Percentiles rank a stretch among this genome's conserved stretches.
These are phyloP conservation scores for Achroia grisella DNA, from an alignment of 1,140 invertebrate species.

Conservation along the genomic window DNA sequence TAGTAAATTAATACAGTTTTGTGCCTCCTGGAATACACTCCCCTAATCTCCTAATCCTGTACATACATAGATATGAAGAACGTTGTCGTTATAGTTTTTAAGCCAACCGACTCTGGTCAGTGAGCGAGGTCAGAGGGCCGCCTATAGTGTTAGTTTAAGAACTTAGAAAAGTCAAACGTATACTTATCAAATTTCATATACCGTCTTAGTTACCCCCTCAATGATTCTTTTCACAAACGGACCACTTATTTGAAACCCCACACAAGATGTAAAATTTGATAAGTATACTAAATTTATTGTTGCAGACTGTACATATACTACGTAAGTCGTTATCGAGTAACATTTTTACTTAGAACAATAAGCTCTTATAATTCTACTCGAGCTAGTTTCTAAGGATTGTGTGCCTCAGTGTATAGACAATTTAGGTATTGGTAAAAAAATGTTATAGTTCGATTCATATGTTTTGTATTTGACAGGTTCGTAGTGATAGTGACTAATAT, in stretches of 20 bases:
- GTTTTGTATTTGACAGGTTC: too few species aligned
- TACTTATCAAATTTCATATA: not conserved
- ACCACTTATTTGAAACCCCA: too few species aligned
- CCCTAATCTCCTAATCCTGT: too few species aligned
- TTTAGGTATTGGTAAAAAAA: slow-evolving; percentile 27
- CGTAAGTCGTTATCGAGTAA: slow-evolving; percentile 19
- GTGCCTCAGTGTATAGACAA: slow-evolving; percentile 66
- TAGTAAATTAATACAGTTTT: too few species aligned
- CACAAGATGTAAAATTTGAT: too few species aligned
- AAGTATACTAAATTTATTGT: too few species aligned
- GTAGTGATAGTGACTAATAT: too few species aligned
- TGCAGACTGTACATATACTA: too few species aligned
- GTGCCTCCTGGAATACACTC: too few species aligned
- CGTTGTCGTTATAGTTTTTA: slow-evolving; percentile 19
- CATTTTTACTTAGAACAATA: slow-evolving; percentile 28
- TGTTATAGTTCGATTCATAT: not conserved
- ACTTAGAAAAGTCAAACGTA: not conserved
- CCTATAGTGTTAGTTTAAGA: slow-evolving; percentile 58
- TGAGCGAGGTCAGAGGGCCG: slow-evolving; percentile 52
- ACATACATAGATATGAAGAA: too few species aligned
- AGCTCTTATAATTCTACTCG: slow-evolving; percentile 15
- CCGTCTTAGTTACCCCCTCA: too few species aligned
- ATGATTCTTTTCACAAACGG: too few species aligned
- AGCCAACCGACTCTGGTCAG: slow-evolving; percentile 50
- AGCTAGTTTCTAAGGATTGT: slow-evolving; percentile 58